Base-by-base conservation (phyloP, 2,888 invertebrate genomes). In the Orchestes rusci region DNA sequence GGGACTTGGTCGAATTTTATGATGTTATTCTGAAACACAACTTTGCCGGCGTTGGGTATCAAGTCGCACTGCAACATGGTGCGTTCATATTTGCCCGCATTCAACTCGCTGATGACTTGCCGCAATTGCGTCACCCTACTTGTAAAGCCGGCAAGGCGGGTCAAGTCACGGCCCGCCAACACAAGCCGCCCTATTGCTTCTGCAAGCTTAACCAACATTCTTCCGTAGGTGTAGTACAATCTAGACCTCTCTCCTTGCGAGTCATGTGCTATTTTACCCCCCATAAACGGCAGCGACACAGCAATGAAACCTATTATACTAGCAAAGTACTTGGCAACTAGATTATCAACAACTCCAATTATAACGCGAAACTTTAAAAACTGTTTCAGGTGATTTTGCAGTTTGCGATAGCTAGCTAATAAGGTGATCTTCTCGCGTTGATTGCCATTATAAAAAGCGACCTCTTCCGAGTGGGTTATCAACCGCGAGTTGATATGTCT, bases 401-500 rank as follows among this genome's bases (percentile, higher is more conserved):
- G 73, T 72, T 90, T 91, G 58, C 86, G 82, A 70, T 94, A 96
- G 59, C 94, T 88, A 8, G 88, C 82, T 45, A 91, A 68, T 8
- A 97, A 72, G 0, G 91, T 95, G 31, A 85, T 71, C 65, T 90
- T 88, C 66, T 97, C 97, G 12, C 93, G 77, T 51, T 80, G 77
- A 59, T 87, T 89, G 52, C 89, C 88, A 71, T 86, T 79, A 59
- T 82, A 84, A 66, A 84, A 84, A 0, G 84, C 83, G 30, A 94
- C 79, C 70, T 99, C 99, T 69, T 99, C 97, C 1, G 95, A 89
- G 68, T 97, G 95, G 0, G 95, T 94, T 48, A 99, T 97, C 19
- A 99, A 74, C 38, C 97, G 54, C 2, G 96, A 91, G 68, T 99
- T 94, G 20, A 96, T 93, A 63, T 92, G 96, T 64, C 97, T 79